phyloP scores from a whole-genome alignment of 2,888 invertebrate genomes.

The Elmis aenea region DNA sequence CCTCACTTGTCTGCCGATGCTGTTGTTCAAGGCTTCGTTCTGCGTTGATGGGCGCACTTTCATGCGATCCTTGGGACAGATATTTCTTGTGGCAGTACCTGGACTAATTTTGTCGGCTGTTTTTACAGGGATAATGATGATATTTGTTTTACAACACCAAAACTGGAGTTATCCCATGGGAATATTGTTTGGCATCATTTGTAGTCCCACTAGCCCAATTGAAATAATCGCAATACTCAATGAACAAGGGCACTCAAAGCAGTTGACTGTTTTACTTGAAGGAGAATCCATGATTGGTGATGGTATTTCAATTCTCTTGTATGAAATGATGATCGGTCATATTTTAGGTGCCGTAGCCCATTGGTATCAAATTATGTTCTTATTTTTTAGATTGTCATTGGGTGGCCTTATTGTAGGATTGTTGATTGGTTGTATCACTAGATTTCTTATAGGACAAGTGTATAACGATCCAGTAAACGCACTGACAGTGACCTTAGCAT shows the following conservation, averaged over 20 bases:
- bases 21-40: too few species aligned
- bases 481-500: conserved; percentile 6
- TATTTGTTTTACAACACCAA: background rate
- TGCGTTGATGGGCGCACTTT: too few species aligned
- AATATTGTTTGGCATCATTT: conserved; percentile 8
- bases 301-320: conserved; percentile 8
- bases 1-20: too few species aligned
- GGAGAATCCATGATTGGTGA: conserved; percentile 12
- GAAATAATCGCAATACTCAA: conserved; percentile 9
- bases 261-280: conserved; percentile 10
- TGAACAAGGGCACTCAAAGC: conserved; percentile 11
- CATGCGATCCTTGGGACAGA: too few species aligned
- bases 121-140: conserved; percentile 9
- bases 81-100: conserved; percentile 7
- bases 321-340: conserved; percentile 4
- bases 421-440: conserved; percentile 1
- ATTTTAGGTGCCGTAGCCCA: background rate
- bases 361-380: conserved; percentile 4
- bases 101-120: conserved; percentile 6
- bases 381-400: conserved; percentile 8
- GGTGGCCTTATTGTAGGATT: conserved; percentile 8
- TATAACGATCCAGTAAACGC: conserved; percentile 8
- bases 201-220: conserved; percentile 6
- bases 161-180: conserved; percentile 4
- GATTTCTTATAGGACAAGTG: conserved; percentile 4